Evolutionary conservation across 2,113 vertebrate genomes (phyloP), one percentile per base, ranked within the genome.

Genomic region (Dascyllus trimaculatus): DNA sequence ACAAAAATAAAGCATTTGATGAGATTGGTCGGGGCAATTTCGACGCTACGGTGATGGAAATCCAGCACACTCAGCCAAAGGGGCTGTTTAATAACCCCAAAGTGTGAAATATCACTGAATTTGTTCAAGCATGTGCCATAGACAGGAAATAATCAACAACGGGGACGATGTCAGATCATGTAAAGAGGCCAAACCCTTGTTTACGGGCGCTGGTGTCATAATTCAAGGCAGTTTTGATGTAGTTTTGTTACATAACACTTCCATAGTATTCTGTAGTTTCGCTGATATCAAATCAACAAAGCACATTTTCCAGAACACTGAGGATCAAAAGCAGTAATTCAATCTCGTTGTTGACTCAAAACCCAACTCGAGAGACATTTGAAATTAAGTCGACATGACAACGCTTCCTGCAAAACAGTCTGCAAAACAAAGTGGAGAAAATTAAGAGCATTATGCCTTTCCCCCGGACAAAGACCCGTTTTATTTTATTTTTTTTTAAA

Each of bases 391-490:
- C 26, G 15, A 54, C 22, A 21, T 11, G 29, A 65, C 40, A 17
- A 59, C 40, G 2, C 49, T 40, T 11, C 32, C 35, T 73, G 59
- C 65, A 77, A 81, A 87, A 72, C 69, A 88, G 40, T 59, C 51
- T 22, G 21, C 71, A 82, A 72, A n/a, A 35, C 65, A 71, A 62
- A 80, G 73, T 76, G 61, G 67, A 51, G 46, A 78, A 85, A 82
- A 83, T 85, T 48, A 77, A 66, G 43, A 88, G 81, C 62, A 75
- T 70, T 74, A 26, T 70, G 70, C 53, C 48, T 76, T 56, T 4
- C 46, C 13, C 57, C 38, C 56, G 53, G 48, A 93, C 86, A 91
- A 91, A 91, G 72, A 38, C 71, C 54, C 52, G 66, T 81, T 91
- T 90, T 82, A 87, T 87, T 53, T 32, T 32, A 6, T 32, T 32